Base-by-base conservation (phyloP, 2,797 vertebrate genomes). In the Acrossocheilus wenchowensis region DNA sequence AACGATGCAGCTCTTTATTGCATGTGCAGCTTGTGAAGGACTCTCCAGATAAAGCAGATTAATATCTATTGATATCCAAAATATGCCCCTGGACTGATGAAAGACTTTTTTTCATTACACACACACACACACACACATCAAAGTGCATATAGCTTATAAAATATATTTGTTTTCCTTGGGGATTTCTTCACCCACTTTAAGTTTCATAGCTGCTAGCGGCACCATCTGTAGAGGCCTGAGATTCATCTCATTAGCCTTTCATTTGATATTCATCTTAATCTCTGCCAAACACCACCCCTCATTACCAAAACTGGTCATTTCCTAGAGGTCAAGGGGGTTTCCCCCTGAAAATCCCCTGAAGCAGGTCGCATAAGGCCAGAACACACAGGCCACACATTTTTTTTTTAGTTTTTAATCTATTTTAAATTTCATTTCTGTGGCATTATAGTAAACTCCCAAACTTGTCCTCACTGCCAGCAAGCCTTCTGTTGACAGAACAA, bases 401-500 rank as follows among this genome's bases (percentile, higher is more conserved):
- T 78, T 15, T 78, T 57, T 78, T 57, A 0, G 6, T 41, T 60
- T 78, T 60, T 52, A 64, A 45, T 75, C 30, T 36, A 23, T 6
- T n/a, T 30, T 68, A 68, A 19, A 17, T 26, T 79, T 43, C 0
- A 64, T 64, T 64, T 80, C n/a, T 68, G 6, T 5, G 30, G 26
- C 62, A 15, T 21, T 45, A 15, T 68, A 68, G 34, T 36, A 36
- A 81, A 82, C 60, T 41, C 21, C 41, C 12, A 66, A 75, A 12
- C 0, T 26, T 72, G 64, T 66, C 45, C 11, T 52, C 9, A 23
- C 4, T 12, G 45, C 72, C 48, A 34, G 14, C 7, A 57, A 0
- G 12, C 19, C 91, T 91, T 75, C 78, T 26, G 43, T 73, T 90
- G 64, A 88, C 57, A 81, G 8, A 84, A 73, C 71, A 87, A n/a